A percentile compares a stretch with the other conserved stretches of the same genome.
These are phyloP conservation scores for Polymixis flavicincta DNA, from an alignment of 2,888 invertebrate genomes.

Conservation along the genomic window DNA sequence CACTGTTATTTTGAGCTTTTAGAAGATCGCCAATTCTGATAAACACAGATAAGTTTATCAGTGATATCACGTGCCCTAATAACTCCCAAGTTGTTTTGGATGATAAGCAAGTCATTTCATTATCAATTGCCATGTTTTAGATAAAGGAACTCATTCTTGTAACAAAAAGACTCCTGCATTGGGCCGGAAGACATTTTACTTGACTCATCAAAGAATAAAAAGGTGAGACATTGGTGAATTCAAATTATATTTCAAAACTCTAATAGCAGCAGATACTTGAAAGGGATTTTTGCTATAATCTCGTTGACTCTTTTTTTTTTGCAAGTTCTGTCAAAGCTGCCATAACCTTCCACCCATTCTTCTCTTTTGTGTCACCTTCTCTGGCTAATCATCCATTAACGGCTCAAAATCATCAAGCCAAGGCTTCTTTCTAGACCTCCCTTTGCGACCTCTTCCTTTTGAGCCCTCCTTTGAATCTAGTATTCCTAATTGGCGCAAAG, in stretches of 20 bases:
- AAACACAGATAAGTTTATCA: constrained; percentile 38
- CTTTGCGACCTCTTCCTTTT: not conserved
- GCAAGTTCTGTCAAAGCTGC: too few relatives aligned
- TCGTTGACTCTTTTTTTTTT: not conserved
- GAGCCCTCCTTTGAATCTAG: not conserved
- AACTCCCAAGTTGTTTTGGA: constrained; percentile 32
- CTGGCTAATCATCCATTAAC: not conserved
- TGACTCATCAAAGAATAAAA: not conserved
- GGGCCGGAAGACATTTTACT: not conserved
- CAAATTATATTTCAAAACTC: not conserved
- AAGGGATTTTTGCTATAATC: too few relatives aligned
- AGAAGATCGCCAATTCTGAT: constrained; percentile 36
- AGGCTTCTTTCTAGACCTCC: not conserved
- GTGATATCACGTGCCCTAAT: constrained; percentile 31
- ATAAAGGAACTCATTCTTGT: constrained; percentile 27
- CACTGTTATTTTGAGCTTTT: constrained; percentile 38
- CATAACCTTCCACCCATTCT: too few relatives aligned
- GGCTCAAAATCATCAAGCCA: not conserved
- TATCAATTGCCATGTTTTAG: constrained; percentile 33
- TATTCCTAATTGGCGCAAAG: not conserved
- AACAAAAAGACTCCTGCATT: constrained; percentile 8
- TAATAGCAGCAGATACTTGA: too few relatives aligned
- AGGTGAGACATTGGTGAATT: not conserved
- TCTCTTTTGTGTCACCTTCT: not conserved
- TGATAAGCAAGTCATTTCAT: constrained; percentile 39